Evolutionary conservation across 2,113 vertebrate genomes (phyloP).

Genomic region (Carettochelys insculpta): DNA sequence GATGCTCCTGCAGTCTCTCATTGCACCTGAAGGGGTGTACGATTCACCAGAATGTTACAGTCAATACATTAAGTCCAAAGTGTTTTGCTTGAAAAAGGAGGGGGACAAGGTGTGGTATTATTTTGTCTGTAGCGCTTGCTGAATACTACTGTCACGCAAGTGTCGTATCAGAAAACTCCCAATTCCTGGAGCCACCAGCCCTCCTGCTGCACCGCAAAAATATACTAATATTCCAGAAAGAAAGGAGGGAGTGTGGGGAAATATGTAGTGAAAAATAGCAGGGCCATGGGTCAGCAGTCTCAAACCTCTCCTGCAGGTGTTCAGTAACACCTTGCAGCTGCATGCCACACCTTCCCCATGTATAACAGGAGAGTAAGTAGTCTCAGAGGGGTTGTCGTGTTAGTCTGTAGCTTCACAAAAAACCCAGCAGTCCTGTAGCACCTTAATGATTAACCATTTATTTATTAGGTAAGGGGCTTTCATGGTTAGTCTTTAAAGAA

Average conservation of each 20-base stretch:
- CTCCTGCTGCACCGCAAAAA: background rate
- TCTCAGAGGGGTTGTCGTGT: no score
- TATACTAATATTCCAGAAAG: background rate
- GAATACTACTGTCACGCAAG: background rate
- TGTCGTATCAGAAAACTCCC: background rate
- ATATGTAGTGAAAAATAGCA: background rate
- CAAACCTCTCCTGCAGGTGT: background rate
- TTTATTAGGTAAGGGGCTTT: no score
- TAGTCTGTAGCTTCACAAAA: no score
- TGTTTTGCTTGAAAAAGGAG: background rate
- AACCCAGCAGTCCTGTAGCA: no score
- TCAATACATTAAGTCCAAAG: background rate
- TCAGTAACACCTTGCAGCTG: background rate
- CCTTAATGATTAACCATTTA: no score
- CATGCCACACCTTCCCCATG: background rate
- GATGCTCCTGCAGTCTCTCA: slow-evolving; percentile 20
- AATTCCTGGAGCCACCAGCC: background rate
- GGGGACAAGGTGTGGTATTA: background rate
- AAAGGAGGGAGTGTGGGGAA: background rate
- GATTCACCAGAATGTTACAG: background rate
- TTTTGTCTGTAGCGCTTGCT: background rate
- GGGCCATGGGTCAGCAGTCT: background rate
- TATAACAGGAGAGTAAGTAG: background rate
- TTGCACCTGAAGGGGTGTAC: slow-evolving; percentile 30
- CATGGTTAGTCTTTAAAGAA: no score